Evolutionary conservation across 2,113 vertebrate genomes (phyloP).

Genomic region (Alligator mississippiensis): DNA sequence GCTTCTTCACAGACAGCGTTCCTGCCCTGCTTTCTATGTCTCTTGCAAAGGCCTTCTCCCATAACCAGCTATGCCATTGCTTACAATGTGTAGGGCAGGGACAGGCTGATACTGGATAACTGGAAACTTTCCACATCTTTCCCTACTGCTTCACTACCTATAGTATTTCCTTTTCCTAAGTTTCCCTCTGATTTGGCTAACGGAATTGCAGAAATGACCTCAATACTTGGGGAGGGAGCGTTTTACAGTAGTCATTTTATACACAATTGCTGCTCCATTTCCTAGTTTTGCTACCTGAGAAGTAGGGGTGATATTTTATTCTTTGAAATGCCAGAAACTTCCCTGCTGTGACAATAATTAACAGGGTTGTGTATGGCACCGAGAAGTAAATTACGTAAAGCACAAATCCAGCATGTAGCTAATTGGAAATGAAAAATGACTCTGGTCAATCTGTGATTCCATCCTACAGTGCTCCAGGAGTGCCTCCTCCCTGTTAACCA

Average conservation of each 20-base stretch:
- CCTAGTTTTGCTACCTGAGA: background rate
- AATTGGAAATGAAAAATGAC: background rate
- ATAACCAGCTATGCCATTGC: background rate
- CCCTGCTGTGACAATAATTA: slow-evolving; percentile 22
- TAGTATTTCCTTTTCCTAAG: background rate
- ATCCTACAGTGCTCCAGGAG: accelerated
- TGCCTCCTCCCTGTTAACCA: background rate
- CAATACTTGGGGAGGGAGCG: background rate
- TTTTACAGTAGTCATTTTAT: background rate
- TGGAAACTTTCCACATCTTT: background rate
- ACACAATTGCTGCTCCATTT: background rate
- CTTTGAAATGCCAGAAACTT: slow-evolving; percentile 20
- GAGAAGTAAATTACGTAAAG: background rate
- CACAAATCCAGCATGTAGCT: background rate
- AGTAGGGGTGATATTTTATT: background rate
- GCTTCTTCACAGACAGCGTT: background rate
- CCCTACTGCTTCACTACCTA: background rate
- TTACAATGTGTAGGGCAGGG: background rate
- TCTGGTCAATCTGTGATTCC: background rate
- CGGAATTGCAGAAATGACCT: background rate
- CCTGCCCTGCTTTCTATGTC: background rate
- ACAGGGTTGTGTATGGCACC: slow-evolving; percentile 3
- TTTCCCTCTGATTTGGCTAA: background rate
- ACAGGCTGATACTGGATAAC: background rate
- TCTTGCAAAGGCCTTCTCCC: background rate